A percentile compares a stretch with the other conserved stretches of the same genome.
These are phyloP conservation scores for Dasyornis broadbenti DNA, from an alignment of 2,113 vertebrate genomes.

Conservation along the genomic window DNA sequence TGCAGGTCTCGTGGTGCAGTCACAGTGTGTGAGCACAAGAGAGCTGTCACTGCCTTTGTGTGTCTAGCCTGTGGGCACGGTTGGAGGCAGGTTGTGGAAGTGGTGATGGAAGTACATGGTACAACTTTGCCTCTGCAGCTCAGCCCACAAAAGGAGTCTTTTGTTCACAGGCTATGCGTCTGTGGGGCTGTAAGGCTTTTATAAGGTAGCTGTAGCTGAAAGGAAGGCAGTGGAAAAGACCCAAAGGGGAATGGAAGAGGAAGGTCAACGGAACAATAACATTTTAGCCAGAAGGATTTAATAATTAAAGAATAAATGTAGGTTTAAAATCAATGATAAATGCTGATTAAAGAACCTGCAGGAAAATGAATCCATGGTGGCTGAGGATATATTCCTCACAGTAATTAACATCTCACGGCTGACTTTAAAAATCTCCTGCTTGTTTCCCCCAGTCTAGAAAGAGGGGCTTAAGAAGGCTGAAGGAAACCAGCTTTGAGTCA, in stretches of 20 bases:
- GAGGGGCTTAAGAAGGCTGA: neutral
- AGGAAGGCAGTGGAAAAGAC: neutral
- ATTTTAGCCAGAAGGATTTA: neutral
- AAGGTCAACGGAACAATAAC: neutral
- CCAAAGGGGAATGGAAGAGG: neutral
- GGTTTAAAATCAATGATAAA: neutral
- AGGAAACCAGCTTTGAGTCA: fast-evolving
- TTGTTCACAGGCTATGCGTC: fast-evolving
- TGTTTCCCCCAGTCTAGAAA: neutral
- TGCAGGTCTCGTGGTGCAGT: neutral
- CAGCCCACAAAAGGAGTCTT: neutral
- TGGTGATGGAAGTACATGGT: fast-evolving
- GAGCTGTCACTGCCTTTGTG: fast-evolving
- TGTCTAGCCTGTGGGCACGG: fast-evolving
- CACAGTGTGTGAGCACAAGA: fast-evolving
- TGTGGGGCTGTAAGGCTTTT: neutral
- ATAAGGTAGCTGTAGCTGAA: neutral
- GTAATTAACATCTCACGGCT: neutral
- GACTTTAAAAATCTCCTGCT: neutral
- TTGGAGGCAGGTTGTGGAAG: neutral
- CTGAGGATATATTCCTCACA: neutral
- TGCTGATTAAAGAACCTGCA: neutral
- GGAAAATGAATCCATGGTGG: neutral
- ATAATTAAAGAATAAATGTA: neutral
- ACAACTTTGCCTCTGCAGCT: neutral